phyloP scores from a whole-genome alignment of 2,113 vertebrate species.

The Bolborhynchus lineola region DNA sequence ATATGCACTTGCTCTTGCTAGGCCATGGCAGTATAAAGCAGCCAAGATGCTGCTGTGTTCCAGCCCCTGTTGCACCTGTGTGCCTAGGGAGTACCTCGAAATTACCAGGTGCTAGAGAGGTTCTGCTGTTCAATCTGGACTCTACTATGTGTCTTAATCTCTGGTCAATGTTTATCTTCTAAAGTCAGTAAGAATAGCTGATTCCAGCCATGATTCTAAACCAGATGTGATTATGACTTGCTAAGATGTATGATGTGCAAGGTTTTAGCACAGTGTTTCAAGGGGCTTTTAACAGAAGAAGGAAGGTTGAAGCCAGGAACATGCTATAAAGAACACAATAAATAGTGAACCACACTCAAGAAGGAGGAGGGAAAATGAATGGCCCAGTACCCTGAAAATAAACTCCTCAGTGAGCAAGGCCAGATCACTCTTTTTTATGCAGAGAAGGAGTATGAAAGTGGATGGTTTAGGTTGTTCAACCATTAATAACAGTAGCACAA shows the following conservation, averaged over 20 bases:
- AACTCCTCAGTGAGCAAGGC: background rate
- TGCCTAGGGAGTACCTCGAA: background rate
- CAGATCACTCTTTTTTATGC: background rate
- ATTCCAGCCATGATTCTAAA: background rate
- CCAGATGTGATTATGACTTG: background rate
- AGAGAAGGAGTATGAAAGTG: background rate
- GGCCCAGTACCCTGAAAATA: background rate
- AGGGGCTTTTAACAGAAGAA: background rate
- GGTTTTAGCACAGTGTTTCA: background rate
- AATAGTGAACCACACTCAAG: background rate
- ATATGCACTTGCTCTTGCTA: background rate
- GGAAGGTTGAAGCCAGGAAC: background rate
- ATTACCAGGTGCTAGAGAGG: background rate
- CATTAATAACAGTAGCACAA: background rate
- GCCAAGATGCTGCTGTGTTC: background rate
- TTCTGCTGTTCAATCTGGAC: background rate
- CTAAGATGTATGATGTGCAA: background rate
- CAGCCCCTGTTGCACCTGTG: background rate
- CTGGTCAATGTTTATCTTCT: background rate
- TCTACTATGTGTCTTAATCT: background rate
- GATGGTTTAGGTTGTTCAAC: background rate
- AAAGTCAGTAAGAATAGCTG: background rate
- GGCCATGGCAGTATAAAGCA: background rate
- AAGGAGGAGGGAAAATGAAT: background rate
- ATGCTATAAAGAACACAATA: background rate